Conservation (phyloP, 2,888 invertebrate genomes). For the Meteorus cinctellus region DNA sequence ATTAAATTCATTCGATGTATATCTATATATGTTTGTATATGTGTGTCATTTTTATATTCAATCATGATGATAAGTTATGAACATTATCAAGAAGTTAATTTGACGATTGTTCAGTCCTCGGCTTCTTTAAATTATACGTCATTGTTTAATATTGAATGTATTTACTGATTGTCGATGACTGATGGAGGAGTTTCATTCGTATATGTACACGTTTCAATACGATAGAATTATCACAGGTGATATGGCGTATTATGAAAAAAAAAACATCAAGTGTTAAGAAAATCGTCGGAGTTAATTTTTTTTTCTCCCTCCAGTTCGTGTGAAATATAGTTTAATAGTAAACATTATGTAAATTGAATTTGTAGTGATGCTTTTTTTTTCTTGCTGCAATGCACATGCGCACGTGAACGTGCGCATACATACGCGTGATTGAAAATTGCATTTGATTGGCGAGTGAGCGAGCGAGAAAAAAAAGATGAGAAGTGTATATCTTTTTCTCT, state of each 20-base stretch:
- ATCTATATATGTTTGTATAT: conserved; percentile 9
- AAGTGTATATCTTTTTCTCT: conserved; percentile 15
- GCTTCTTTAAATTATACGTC: conserved; percentile 60
- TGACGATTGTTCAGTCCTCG: conserved; percentile 49
- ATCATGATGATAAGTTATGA: background rate
- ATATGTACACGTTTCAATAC: background rate
- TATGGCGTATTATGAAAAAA: background rate
- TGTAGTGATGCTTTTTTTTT: conserved; percentile 8
- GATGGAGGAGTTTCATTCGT: conserved; percentile 52
- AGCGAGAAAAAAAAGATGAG: conserved; percentile 6
- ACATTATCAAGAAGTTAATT: conserved; percentile 16
- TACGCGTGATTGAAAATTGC: conserved; percentile 44
- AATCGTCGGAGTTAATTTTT: background rate
- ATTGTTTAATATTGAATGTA: conserved; percentile 65
- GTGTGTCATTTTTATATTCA: background rate
- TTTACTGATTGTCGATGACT: conserved; percentile 67
- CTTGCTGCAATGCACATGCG: background rate
- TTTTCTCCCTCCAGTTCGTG: background rate
- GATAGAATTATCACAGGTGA: background rate
- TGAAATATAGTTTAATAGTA: conserved; percentile 3
- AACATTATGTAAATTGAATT: conserved; percentile 27
- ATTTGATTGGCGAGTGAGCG: conserved; percentile 41
- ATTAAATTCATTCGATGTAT: background rate
- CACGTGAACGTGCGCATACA: conserved; percentile 32
- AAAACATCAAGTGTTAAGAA: background rate